These are phyloP conservation scores for Metellina segmentata DNA, from an alignment of 2,888 invertebrate genomes.

Conservation along the genomic window DNA sequence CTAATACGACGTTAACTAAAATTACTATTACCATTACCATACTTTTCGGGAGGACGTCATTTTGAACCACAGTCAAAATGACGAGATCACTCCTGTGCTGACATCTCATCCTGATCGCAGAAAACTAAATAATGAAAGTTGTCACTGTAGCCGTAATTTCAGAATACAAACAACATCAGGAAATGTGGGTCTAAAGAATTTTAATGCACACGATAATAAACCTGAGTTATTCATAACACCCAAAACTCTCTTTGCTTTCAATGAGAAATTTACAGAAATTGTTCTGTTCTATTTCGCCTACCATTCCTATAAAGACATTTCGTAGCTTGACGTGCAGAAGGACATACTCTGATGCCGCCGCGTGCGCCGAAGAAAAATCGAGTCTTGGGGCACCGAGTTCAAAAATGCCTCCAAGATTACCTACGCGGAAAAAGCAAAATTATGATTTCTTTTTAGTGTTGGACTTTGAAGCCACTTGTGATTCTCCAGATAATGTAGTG, in stretches of 20 bases:
- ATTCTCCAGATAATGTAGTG: constrained; percentile 67
- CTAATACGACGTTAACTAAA: too few species aligned
- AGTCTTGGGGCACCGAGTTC: background rate
- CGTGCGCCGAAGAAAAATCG: background rate
- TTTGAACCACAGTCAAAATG: too few species aligned
- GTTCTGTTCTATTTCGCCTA: background rate
- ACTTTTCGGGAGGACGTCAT: too few species aligned
- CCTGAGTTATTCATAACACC: background rate
- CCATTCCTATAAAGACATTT: background rate
- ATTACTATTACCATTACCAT: too few species aligned
- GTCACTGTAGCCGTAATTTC: background rate
- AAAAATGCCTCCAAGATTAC: constrained; percentile 48
- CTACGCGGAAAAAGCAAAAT: constrained; percentile 78
- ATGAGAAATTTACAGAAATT: constrained; percentile 11
- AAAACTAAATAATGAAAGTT: background rate
- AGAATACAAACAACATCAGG: background rate
- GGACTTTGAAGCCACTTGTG: constrained; percentile 84
- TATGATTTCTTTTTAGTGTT: constrained; percentile 84
- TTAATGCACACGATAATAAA: background rate
- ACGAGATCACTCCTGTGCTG: too few species aligned
- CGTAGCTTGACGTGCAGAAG: constrained; percentile 7
- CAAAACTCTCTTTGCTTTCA: too few species aligned
- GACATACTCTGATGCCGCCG: constrained; percentile 14
- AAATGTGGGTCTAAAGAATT: background rate
- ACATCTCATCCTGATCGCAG: too few species aligned